These are phyloP conservation scores for Meloe dianella DNA, from an alignment of 2,888 invertebrate species.

Conservation along the genomic window DNA sequence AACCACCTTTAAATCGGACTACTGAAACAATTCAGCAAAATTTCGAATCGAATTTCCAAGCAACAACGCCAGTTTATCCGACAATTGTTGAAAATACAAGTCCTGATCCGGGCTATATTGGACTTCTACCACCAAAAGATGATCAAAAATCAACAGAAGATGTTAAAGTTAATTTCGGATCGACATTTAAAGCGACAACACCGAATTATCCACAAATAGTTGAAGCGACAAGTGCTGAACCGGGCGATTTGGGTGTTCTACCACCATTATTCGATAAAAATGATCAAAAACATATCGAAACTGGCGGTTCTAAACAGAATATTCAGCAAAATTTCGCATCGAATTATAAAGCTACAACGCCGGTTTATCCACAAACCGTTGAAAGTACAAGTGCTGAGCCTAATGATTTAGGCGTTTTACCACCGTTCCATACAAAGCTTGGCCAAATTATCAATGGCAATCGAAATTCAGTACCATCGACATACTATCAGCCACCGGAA, in stretches of 20 bases:
- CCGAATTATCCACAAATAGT: slow-evolving; percentile 48
- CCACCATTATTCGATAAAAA: slow-evolving; percentile 33
- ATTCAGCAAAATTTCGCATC: slow-evolving; percentile 40
- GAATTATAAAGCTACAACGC: slow-evolving; percentile 46
- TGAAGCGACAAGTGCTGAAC: slow-evolving; percentile 39
- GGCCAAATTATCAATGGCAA: slow-evolving; percentile 14
- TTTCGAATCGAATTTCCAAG: slow-evolving; percentile 35
- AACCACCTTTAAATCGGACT: background rate
- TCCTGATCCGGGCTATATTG: slow-evolving; percentile 36
- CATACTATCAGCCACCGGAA: slow-evolving; percentile 44
- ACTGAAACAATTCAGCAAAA: background rate
- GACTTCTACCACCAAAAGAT: slow-evolving; percentile 31
- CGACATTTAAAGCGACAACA: slow-evolving; percentile 43
- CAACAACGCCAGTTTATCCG: slow-evolving; percentile 50
- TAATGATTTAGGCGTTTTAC: slow-evolving; percentile 38
- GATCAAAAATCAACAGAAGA: slow-evolving; percentile 31
- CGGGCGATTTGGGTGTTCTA: slow-evolving; percentile 39
- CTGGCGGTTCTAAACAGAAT: background rate
- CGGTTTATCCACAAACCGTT: slow-evolving; percentile 47
- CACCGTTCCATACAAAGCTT: slow-evolving; percentile 34
- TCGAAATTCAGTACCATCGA: slow-evolving; percentile 35
- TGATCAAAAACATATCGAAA: slow-evolving; percentile 21
- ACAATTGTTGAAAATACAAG: slow-evolving; percentile 43
- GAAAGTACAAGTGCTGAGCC: slow-evolving; percentile 41
- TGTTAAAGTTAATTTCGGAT: background rate